phyloP scores from a whole-genome alignment of 2,797 vertebrate species.

The Galaxias olidus region DNA sequence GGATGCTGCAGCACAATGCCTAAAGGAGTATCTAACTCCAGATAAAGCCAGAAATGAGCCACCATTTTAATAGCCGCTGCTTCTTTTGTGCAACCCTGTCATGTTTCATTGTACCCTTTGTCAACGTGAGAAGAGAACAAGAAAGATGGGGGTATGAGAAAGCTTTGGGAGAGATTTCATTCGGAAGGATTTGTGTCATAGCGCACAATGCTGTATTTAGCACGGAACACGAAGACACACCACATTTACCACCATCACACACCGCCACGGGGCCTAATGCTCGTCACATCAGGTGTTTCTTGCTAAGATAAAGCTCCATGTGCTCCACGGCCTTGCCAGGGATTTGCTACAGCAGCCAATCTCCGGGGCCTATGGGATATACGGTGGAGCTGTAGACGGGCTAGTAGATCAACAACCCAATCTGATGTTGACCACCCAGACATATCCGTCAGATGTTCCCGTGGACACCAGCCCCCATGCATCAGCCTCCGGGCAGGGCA shows the following conservation, averaged over 20 bases:
- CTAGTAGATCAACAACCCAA: not conserved
- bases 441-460: not conserved
- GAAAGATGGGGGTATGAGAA: slow-evolving; percentile 38
- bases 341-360: slow-evolving; percentile 10
- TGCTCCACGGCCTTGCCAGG: slow-evolving; percentile 22
- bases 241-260: slow-evolving; percentile 20
- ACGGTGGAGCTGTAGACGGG: not conserved
- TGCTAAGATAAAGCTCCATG: slow-evolving; percentile 18
- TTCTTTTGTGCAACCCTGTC: slow-evolving; percentile 47
- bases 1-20: slow-evolving; percentile 40
- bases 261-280: slow-evolving; percentile 31
- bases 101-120: slow-evolving; percentile 52
- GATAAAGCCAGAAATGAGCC: slow-evolving; percentile 61
- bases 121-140: slow-evolving; percentile 34
- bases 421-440: slow-evolving; percentile 14
- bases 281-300: slow-evolving; percentile 31
- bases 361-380: slow-evolving; percentile 13
- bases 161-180: slow-evolving; percentile 47
- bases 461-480: slow-evolving; percentile 35
- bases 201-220: slow-evolving; percentile 32
- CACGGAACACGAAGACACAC: slow-evolving; percentile 35
- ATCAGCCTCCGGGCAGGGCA: slow-evolving; percentile 47
- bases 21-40: slow-evolving; percentile 54
- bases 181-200: slow-evolving; percentile 50
- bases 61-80: slow-evolving; percentile 55